These are phyloP conservation scores for Brassicogethes aeneus DNA, from an alignment of 2,888 invertebrate species.

Conservation along the genomic window DNA sequence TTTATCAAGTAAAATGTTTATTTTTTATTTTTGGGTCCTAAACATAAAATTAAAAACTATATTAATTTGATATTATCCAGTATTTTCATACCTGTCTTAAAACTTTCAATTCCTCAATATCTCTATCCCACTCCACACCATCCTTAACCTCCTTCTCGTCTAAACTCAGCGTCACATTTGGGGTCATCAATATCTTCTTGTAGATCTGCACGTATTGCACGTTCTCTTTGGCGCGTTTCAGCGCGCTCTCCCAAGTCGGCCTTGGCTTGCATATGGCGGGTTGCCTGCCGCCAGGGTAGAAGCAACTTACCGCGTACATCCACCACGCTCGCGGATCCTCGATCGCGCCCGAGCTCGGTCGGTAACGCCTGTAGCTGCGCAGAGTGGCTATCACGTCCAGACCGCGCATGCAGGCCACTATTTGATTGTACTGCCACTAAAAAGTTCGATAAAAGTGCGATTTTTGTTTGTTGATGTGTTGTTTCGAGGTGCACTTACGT, in stretches of 20 bases:
- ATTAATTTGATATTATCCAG: too few relatives aligned
- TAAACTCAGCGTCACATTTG: conserved; percentile 57
- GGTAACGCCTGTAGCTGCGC: conserved; percentile 64
- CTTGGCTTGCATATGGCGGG: conserved; percentile 36
- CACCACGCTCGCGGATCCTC: conserved; percentile 67
- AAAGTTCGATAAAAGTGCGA: conserved; percentile 21
- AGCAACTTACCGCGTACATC: conserved; percentile 67
- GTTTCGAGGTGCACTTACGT: conserved; percentile 47
- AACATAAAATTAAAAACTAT: neutral
- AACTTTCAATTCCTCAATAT: conserved; percentile 66
- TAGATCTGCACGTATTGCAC: conserved; percentile 69
- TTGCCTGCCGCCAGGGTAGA: conserved; percentile 46
- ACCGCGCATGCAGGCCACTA: conserved; percentile 64
- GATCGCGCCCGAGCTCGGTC: conserved; percentile 58
- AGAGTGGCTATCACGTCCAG: conserved; percentile 66
- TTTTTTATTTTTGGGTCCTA: too few relatives aligned
- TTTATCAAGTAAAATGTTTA: too few relatives aligned
- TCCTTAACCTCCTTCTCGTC: conserved; percentile 67
- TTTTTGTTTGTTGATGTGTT: neutral
- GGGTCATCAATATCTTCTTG: conserved; percentile 50
- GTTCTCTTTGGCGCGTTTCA: conserved; percentile 54
- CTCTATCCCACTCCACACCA: conserved; percentile 69
- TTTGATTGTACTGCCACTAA: conserved; percentile 71
- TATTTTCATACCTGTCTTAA: conserved; percentile 65
- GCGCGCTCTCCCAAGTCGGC: conserved; percentile 53